Evolutionary conservation across 2,888 invertebrate species (phyloP).

Genomic region (Trissolcus brochymenae): DNA sequence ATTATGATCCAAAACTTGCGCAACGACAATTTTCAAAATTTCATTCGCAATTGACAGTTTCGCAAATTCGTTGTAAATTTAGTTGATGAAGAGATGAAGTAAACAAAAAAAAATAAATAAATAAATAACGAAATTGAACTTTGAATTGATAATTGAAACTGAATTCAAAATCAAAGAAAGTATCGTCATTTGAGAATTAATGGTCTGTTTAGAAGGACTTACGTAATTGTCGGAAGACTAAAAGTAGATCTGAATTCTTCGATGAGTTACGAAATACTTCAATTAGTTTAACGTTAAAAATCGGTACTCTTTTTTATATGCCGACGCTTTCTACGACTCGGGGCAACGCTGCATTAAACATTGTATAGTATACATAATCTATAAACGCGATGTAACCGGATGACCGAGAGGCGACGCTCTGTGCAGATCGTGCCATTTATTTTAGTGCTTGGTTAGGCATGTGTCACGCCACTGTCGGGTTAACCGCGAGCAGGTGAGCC

Average conservation of each 20-base stretch:
- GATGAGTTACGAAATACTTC: conserved; percentile 23
- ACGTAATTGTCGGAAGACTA: conserved; percentile 4
- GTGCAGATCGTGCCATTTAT: conserved; percentile 58
- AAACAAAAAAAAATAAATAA: too few species aligned
- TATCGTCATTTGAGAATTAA: conserved; percentile 16
- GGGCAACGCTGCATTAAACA: conserved; percentile 3
- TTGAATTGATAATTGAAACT: too few species aligned
- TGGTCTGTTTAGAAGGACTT: conserved; percentile 9
- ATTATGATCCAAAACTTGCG: too few species aligned
- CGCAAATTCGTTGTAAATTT: too few species aligned
- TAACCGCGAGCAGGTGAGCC: conserved; percentile 55
- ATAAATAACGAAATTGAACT: too few species aligned
- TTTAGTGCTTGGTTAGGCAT: conserved; percentile 57
- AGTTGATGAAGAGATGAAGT: too few species aligned
- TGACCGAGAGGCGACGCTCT: conserved; percentile 39
- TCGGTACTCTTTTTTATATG: conserved; percentile 21
- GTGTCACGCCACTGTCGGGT: conserved; percentile 58
- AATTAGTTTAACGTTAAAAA: conserved; percentile 15
- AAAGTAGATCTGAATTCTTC: conserved; percentile 7
- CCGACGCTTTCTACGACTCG: conserved; percentile 24
- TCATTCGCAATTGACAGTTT: too few species aligned
- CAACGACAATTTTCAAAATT: too few species aligned
- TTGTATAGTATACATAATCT: conserved; percentile 33
- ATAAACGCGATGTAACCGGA: conserved; percentile 56
- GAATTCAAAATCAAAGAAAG: conserved; percentile 1